A percentile compares a stretch with the other conserved stretches of the same genome.
Conservation (phyloP, 1,140 invertebrate species). For the Delia radicum region DNA sequence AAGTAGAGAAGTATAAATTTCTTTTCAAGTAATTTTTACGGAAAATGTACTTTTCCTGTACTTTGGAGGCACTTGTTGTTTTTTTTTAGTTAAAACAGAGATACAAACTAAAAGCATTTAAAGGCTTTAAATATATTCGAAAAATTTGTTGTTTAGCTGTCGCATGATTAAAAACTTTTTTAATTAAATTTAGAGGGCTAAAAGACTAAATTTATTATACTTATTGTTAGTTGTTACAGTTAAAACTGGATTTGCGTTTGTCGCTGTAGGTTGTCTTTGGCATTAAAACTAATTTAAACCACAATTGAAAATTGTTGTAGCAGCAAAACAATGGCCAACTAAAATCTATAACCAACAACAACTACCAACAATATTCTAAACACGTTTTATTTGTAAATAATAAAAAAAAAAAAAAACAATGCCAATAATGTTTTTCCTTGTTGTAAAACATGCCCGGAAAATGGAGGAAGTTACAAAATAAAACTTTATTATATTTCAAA, state of each 20-base stretch:
- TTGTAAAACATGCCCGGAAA: background rate
- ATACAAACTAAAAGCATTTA: background rate
- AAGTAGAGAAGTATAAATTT: background rate
- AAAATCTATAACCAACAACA: background rate
- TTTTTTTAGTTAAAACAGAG: no score
- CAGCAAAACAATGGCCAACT: no score
- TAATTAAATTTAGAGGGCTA: background rate
- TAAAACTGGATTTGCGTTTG: background rate
- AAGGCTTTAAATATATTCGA: background rate
- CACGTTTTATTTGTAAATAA: conserved; percentile 1
- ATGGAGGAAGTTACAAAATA: background rate
- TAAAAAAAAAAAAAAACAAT: background rate
- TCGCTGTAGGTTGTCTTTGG: background rate
- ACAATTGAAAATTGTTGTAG: background rate
- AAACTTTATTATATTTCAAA: background rate
- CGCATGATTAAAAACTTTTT: background rate
- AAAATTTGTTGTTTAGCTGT: background rate
- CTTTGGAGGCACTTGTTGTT: background rate
- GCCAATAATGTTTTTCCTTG: background rate
- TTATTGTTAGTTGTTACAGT: background rate
- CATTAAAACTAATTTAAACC: background rate
- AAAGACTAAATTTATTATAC: background rate
- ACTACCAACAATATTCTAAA: background rate
- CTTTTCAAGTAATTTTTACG: no score
- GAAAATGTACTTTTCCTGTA: background rate